These are phyloP conservation scores for Strix uralensis DNA, from an alignment of 2,113 vertebrate species.

Conservation along the genomic window DNA sequence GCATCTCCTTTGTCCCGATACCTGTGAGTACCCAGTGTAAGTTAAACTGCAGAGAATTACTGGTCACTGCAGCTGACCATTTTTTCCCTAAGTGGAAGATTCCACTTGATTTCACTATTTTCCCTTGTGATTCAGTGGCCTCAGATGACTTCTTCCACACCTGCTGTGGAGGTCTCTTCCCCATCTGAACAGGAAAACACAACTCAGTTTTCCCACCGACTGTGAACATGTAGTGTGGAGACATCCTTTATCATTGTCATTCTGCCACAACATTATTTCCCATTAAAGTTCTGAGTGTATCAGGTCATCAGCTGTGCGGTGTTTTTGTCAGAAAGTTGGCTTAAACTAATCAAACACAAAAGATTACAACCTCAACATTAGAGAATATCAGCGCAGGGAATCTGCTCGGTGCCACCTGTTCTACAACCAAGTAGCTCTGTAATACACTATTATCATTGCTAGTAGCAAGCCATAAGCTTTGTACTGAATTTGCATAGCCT, in stretches of 20 bases:
- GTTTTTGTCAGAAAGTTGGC: conserved; percentile 16
- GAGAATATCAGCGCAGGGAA: neutral
- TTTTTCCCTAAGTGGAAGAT: neutral
- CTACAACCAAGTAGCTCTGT: neutral
- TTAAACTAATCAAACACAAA: conserved; percentile 31
- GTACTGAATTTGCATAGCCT: neutral
- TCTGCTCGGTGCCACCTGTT: conserved; percentile 1
- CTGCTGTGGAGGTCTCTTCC: neutral
- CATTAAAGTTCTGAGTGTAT: conserved; percentile 7
- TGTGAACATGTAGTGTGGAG: neutral
- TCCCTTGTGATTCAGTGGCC: neutral
- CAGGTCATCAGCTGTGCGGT: conserved; percentile 8
- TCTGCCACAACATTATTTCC: neutral
- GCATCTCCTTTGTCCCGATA: neutral
- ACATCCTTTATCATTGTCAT: neutral
- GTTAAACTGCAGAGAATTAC: neutral
- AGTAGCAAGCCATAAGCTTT: neutral
- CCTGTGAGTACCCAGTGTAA: neutral
- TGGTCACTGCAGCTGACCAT: neutral
- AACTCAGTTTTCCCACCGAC: neutral
- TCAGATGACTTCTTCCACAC: neutral
- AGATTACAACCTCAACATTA: neutral
- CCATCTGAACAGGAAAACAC: neutral
- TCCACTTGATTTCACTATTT: neutral
- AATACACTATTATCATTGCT: neutral